A percentile compares a stretch with the other conserved stretches of the same genome.
Conservation (phyloP, 2,888 invertebrate species). For the Meta bourneti region DNA sequence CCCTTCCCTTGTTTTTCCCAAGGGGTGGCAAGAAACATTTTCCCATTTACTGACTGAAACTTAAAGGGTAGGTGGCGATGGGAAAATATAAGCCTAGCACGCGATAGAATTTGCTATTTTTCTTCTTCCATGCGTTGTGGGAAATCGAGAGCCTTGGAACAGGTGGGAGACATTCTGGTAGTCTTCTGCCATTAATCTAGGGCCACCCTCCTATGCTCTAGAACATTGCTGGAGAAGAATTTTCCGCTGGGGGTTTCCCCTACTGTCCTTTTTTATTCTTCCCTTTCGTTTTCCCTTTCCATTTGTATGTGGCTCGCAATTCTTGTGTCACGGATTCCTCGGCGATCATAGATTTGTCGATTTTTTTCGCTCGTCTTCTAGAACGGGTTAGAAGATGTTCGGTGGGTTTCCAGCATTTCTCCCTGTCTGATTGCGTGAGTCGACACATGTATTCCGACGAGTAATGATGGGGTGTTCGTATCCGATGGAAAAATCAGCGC, state of each 20-base stretch:
- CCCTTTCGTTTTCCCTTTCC: conserved; percentile 25
- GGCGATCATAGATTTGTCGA: conserved; percentile 44
- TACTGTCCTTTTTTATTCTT: conserved; percentile 16
- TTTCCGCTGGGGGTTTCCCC: conserved; percentile 35
- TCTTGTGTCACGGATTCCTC: conserved; percentile 61
- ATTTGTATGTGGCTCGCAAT: conserved; percentile 43
- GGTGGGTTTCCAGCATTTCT: not conserved
- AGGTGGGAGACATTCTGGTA: conserved; percentile 69
- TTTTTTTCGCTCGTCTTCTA: conserved; percentile 11
- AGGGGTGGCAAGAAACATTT: conserved; percentile 65
- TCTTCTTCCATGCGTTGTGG: conserved; percentile 56
- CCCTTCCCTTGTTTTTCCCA: conserved; percentile 55
- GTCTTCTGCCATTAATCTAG: conserved; percentile 65
- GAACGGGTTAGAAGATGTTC: too few species aligned
- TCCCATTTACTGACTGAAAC: conserved; percentile 63
- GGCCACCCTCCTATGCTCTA: conserved; percentile 2
- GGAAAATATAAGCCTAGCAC: conserved; percentile 60
- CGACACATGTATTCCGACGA: not conserved
- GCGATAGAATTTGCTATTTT: conserved; percentile 60
- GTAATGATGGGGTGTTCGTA: conserved; percentile 11
- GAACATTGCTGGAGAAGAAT: conserved; percentile 35
- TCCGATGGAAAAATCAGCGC: conserved; percentile 1
- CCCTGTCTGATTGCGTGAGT: not conserved
- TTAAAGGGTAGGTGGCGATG: conserved; percentile 57
- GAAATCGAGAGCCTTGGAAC: conserved; percentile 61